Evolutionary conservation across 2,888 invertebrate genomes (phyloP).

Genomic region (Leuctra nigra): DNA sequence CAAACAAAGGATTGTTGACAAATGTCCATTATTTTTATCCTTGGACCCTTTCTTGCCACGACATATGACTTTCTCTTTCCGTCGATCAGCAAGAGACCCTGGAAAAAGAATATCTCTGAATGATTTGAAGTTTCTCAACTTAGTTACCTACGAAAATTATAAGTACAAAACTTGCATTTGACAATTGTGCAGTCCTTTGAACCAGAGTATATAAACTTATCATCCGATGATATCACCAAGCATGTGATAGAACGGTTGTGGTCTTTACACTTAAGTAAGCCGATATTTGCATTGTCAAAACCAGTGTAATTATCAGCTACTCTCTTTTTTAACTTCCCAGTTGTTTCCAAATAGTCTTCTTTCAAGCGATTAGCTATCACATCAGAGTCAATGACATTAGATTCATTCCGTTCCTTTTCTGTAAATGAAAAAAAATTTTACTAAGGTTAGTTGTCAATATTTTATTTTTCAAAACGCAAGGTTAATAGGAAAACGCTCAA

Average conservation of each 20-base stretch:
- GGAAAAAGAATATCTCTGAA: slow-evolving; percentile 14
- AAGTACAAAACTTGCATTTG: slow-evolving; percentile 59
- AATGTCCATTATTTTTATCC: slow-evolving; percentile 22
- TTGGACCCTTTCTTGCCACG: slow-evolving; percentile 34
- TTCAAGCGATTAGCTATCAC: slow-evolving; percentile 69
- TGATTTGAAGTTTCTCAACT: not conserved
- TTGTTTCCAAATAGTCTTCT: slow-evolving; percentile 79
- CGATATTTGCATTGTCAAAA: slow-evolving; percentile 39
- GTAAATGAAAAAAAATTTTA: slow-evolving; percentile 22
- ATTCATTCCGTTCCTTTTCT: slow-evolving; percentile 61
- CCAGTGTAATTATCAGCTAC: slow-evolving; percentile 59
- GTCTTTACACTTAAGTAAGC: slow-evolving; percentile 63
- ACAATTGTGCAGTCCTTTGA: slow-evolving; percentile 84
- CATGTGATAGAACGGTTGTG: slow-evolving; percentile 76
- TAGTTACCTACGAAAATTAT: not conserved
- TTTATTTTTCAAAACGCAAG: too few relatives aligned
- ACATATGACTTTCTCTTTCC: slow-evolving; percentile 46
- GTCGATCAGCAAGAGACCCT: slow-evolving; percentile 56
- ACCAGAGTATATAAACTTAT: slow-evolving; percentile 66
- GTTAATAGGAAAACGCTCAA: too few relatives aligned
- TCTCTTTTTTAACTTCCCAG: slow-evolving; percentile 67
- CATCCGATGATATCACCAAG: slow-evolving; percentile 67
- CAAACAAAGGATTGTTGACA: slow-evolving; percentile 51
- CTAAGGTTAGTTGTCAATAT: not conserved
- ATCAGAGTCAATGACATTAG: slow-evolving; percentile 55